A percentile compares a stretch with the other conserved stretches of the same genome.
Evolutionary conservation across 2,797 vertebrate species (phyloP).

Genomic region (Melanotaenia nigrans): DNA sequence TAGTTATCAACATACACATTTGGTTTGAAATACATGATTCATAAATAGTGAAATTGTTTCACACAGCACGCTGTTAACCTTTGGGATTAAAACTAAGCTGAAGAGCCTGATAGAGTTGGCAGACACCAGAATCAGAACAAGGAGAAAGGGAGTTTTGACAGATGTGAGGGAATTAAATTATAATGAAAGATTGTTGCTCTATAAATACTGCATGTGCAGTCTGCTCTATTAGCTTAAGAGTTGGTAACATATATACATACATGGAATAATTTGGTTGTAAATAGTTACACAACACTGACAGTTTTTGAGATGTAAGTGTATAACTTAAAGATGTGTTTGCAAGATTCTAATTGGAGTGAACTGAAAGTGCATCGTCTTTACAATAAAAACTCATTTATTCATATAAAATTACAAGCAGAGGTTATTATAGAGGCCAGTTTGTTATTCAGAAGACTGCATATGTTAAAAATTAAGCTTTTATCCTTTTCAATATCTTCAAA

Average conservation of each 20-base stretch:
- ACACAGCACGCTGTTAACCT: too few species aligned
- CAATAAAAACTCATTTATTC: too few species aligned
- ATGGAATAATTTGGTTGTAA: not conserved
- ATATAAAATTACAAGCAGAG: too few species aligned
- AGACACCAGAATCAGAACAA: not conserved
- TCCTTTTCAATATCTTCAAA: too few species aligned
- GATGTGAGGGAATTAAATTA: not conserved
- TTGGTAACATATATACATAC: not conserved
- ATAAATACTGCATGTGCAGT: too few species aligned
- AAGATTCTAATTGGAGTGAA: not conserved
- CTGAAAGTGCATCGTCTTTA: too few species aligned
- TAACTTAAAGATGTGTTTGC: not conserved
- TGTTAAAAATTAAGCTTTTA: too few species aligned
- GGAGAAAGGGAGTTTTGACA: too few species aligned
- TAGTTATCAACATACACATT: too few species aligned
- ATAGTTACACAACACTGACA: not conserved
- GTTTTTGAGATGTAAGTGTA: too few species aligned
- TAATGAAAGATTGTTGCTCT: not conserved
- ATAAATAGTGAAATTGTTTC: not conserved
- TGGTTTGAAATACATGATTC: not conserved
- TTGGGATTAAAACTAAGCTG: not conserved
- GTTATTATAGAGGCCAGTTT: too few species aligned
- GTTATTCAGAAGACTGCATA: too few species aligned
- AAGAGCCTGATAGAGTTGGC: not conserved
- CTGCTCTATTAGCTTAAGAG: not conserved